These are phyloP conservation scores for honey bee (Apis mellifera) DNA, from an alignment of 1,140 invertebrate species.

Conservation along the genomic window Amel_HAv3.1 CM009946.2:3537001-3537500, in stretches of 20 bases:
- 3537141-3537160: constrained; percentile 3
- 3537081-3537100: constrained; percentile 40
- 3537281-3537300: not conserved
- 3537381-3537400: not conserved
- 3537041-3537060: constrained; percentile 31
- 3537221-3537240: not conserved
- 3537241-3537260: not conserved
- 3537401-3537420: not conserved
- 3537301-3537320: not conserved
- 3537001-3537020: constrained; percentile 37
- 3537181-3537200: not conserved
- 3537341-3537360: not conserved
- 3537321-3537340: constrained; percentile 9
- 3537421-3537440: not conserved
- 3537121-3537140: not conserved
- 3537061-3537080: constrained; percentile 58
- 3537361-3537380: not conserved
- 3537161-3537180: constrained; percentile 39
- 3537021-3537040: constrained; percentile 43
- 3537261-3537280: constrained; percentile 2
- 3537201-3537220: constrained; percentile 12
- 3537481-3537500: not conserved
- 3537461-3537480: not conserved
- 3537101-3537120: not conserved
- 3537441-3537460: not conserved